Evolutionary conservation across 2,888 invertebrate species (phyloP), one percentile per base, ranked within the genome.

Genomic region (Eulithis prunata): DNA sequence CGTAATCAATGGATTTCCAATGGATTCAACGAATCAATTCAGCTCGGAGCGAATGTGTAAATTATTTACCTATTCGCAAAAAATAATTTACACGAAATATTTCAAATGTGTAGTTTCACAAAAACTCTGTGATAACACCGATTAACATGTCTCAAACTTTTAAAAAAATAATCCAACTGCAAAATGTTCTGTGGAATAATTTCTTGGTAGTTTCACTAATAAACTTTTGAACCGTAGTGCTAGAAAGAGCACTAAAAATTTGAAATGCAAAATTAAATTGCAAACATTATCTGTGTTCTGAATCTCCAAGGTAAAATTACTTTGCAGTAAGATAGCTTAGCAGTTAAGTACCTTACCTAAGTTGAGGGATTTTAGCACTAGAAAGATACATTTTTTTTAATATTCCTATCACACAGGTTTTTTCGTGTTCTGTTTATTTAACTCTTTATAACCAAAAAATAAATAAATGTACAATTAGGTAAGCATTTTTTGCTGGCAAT

Each of bases 151-250:
- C 14, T 14, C 13, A 21, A 38, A 12, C 49, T 57, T 49, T 49
- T 60, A 14, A 52, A 32, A 21, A 38, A 51, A 51, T 13, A 51
- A 43, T 28, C 13, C 13, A 10, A 8, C 54, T 41, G 13, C 4
- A 36, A 54, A n/a, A 43, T 52, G 14, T 7, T 54, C 13, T 52
- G 21, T 21, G n/a, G 12, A 43, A 43, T 49, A 55, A 41, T 41
- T 41, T 46, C 52, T 45, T 28, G 28, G n/a, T 67, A 66, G 65
- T 65, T 65, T 68, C 38, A 43, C 21, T 65, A 64, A 67, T 70
- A 70, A 70, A 69, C 61, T 65, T 62, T 63, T 63, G 41, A 59
- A 68, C 66, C 63, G 62, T 62, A 65, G 60, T 49, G 60, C 49
- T 55, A 43, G 14, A n/a, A 45, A 45, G 21, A 52, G 61, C 61